Conservation (phyloP, 2,113 vertebrate genomes). For the Ceratotherium simum region DNA sequence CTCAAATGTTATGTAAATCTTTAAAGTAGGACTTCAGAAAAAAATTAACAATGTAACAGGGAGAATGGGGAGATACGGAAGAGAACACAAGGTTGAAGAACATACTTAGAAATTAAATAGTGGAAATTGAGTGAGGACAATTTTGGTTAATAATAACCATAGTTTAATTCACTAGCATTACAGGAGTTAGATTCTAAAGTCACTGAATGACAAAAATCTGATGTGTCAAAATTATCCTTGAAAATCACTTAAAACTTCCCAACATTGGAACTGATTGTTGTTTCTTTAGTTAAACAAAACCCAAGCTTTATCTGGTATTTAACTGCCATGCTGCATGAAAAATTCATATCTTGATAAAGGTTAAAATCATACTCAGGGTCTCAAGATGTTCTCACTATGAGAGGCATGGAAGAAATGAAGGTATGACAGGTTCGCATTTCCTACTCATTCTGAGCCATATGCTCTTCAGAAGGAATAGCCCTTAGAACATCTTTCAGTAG, state of each 20-base stretch:
- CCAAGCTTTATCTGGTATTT: background rate
- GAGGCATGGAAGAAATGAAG: background rate
- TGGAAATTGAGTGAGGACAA: background rate
- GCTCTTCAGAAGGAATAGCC: background rate
- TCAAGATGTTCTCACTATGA: background rate
- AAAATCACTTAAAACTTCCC: background rate
- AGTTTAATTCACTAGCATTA: background rate
- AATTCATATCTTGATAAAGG: background rate
- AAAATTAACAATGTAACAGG: background rate
- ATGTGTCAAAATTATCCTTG: background rate
- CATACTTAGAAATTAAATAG: background rate
- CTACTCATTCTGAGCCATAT: background rate
- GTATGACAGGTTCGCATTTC: background rate
- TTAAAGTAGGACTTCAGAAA: background rate
- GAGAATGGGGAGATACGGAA: background rate
- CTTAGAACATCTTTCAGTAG: background rate
- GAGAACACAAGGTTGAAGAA: background rate
- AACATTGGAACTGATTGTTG: background rate
- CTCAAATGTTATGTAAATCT: background rate
- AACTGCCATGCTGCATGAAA: background rate
- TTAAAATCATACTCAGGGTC: background rate
- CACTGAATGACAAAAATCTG: background rate
- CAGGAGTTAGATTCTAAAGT: background rate
- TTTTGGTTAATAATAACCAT: background rate
- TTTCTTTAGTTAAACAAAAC: conserved; percentile 58